These are phyloP conservation scores for Ischnura elegans DNA, from an alignment of 2,888 invertebrate genomes.

Conservation along the genomic window DNA sequence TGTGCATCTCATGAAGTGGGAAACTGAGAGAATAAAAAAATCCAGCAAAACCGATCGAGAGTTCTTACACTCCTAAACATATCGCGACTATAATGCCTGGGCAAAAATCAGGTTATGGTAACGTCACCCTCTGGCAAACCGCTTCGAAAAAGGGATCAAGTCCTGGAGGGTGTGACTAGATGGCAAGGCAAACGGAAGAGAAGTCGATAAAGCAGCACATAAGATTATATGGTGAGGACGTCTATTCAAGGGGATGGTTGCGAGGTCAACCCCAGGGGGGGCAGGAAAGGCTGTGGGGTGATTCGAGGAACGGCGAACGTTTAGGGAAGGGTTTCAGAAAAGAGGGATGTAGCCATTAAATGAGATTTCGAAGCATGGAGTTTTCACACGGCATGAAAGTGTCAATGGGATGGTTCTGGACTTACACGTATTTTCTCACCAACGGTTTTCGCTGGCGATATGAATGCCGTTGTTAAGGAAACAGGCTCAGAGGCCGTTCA, in stretches of 20 bases:
- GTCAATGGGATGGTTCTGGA: neutral
- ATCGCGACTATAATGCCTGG: neutral
- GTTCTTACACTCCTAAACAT: neutral
- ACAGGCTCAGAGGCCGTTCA: neutral
- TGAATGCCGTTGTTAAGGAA: neutral
- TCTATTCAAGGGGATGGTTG: neutral
- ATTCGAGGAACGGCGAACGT: neutral
- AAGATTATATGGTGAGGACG: slow-evolving; percentile 17
- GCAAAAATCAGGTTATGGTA: neutral
- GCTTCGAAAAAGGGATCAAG: slow-evolving; percentile 3
- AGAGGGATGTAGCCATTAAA: neutral
- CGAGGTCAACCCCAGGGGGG: neutral
- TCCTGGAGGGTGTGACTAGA: slow-evolving; percentile 9
- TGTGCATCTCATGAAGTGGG: too few species aligned
- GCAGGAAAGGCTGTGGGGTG: neutral
- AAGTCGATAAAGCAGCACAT: slow-evolving; percentile 27
- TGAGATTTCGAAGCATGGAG: too few species aligned
- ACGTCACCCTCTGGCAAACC: neutral
- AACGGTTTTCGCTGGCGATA: neutral
- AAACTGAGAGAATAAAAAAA: too few species aligned
- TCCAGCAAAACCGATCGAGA: neutral
- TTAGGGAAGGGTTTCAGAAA: neutral
- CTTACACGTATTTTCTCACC: neutral
- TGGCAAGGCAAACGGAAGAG: slow-evolving; percentile 1
- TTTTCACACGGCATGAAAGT: neutral